Base-by-base conservation (phyloP, 2,797 vertebrate species). In the Sebastes taczanowskii region DNA sequence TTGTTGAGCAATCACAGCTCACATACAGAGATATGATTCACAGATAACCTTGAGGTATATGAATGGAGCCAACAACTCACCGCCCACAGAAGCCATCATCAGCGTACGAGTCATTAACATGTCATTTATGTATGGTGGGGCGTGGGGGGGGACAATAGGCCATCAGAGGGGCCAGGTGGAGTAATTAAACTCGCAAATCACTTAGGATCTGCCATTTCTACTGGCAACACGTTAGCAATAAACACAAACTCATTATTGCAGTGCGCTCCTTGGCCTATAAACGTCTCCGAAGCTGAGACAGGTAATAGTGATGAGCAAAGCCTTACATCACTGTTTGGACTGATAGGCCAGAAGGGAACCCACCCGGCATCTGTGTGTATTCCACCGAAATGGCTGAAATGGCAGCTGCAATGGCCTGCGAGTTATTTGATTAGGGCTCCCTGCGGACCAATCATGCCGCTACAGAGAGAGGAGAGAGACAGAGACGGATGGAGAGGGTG, bases 381-480 rank as follows among this genome's bases (percentile, higher is more conserved):
- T 80, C 79, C 80, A 49, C 77, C 11, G 25, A 89, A 91, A 91
- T 82, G 80, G 81, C 84, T 86, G 67, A 86, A 88, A 89, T 83
- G 85, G 91, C 81, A 89, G 88, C 81, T 86, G 83, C 81, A 74
- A 86, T 89, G 89, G 89, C 84, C 85, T 80, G 83, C 73, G 2
- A 94, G 95, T 95, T 95, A 97, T 97, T 95, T 96, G 91, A 98
- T 94, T 93, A 97, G 94, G 83, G 96, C 96, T 94, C 97, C 96
- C 96, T 94, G 94, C 64, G 95, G 96, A 86, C 84, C 83, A 73
- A 73, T 87, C 77, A 52, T 20, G 46, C 76, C 61, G 79, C 77
- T 71, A 20, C 55, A 78, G 49, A 73, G 72, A 77, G 30, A 18
- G 27, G 6, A 7, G 62, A 56, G 42, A 16, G 32, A 58, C 60